Base-by-base conservation (phyloP, 2,797 vertebrate species). In the Mormyrus hasselquistii region DNA sequence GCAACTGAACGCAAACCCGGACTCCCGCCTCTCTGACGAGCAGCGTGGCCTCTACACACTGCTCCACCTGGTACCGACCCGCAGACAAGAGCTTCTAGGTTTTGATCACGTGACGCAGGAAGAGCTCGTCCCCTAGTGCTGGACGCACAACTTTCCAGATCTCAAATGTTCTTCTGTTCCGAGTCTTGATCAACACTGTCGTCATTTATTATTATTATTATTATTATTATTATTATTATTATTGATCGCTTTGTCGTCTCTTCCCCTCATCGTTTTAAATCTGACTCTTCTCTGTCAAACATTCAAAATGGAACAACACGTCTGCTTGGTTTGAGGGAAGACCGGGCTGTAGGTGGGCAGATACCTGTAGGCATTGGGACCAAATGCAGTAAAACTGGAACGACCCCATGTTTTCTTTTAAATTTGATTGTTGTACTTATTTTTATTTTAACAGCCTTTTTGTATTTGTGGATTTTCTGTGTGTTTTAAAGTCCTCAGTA, bases 401-500 rank as follows among this genome's bases (percentile, higher is more conserved):
- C 4, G 41, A 87, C 55, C 10, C 38, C 38, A 44, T 59, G 29
- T 16, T 87, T 88, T 69, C 4, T 87, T 86, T 91, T 69, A 49
- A 91, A 90, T 79, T 79, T 85, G 89, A 92, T 76, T 22, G 29
- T 92, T 9, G 84, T 79, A 90, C 90, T 69, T 86, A 76, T 93
- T 90, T 90, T 86, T 89, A 57, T 90, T 88, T 88, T 89, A 0
- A 38, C 82, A 79, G 50, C 38, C 34, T 90, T 62, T 94, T 87
- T 88, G 9, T 8, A 0, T 86, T 88, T 91, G 87, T 82, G 89
- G 90, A 90, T 91, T 6, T 88, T 16, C 49, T 89, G 59, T 87
- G n/a, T 95, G 91, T 95, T 94, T 94, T 95, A 94, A 94, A 93
- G 95, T 95, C 96, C 95, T 95, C 95, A 94, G 92, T 90, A 94